phyloP scores from a whole-genome alignment of 2,113 vertebrate genomes.

The Dissostichus mawsoni region DNA sequence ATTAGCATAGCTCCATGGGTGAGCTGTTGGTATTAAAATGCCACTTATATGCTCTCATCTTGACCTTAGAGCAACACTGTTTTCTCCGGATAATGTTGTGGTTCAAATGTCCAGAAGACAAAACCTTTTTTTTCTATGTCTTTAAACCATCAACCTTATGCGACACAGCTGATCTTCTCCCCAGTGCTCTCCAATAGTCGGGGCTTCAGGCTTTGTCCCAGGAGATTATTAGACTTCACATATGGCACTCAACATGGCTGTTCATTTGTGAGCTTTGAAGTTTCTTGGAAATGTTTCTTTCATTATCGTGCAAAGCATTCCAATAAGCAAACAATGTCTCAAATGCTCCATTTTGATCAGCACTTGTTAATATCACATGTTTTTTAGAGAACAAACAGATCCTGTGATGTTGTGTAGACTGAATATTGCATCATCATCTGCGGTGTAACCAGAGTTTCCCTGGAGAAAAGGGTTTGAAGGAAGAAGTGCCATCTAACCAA shows the following conservation, averaged over 20 bases:
- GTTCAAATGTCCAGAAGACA: neutral
- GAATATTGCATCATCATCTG: slow-evolving; percentile 50
- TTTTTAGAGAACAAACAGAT: slow-evolving; percentile 15
- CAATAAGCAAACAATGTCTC: slow-evolving; percentile 8
- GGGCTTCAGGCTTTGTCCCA: slow-evolving; percentile 45
- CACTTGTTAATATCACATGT: neutral
- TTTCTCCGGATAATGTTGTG: neutral
- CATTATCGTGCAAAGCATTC: neutral
- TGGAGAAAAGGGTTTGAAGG: slow-evolving; percentile 32
- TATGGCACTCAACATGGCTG: slow-evolving; percentile 34
- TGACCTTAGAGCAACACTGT: neutral
- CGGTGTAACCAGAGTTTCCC: slow-evolving; percentile 74
- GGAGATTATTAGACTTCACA: slow-evolving; percentile 61
- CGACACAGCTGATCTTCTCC: slow-evolving; percentile 42
- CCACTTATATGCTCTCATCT: slow-evolving; percentile 18
- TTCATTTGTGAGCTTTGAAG: slow-evolving; percentile 46
- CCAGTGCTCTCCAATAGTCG: slow-evolving; percentile 9
- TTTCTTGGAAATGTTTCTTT: slow-evolving; percentile 19
- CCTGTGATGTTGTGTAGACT: slow-evolving; percentile 34
- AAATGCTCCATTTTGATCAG: neutral
- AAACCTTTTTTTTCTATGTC: slow-evolving; percentile 36
- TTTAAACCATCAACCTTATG: slow-evolving; percentile 41
- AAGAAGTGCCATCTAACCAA: slow-evolving; percentile 58
- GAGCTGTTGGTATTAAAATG: neutral
- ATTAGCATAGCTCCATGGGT: slow-evolving; percentile 21